A percentile compares a stretch with the other conserved stretches of the same genome.
Evolutionary conservation across 2,888 invertebrate species (phyloP).

Genomic region (Cabera pusaria): DNA sequence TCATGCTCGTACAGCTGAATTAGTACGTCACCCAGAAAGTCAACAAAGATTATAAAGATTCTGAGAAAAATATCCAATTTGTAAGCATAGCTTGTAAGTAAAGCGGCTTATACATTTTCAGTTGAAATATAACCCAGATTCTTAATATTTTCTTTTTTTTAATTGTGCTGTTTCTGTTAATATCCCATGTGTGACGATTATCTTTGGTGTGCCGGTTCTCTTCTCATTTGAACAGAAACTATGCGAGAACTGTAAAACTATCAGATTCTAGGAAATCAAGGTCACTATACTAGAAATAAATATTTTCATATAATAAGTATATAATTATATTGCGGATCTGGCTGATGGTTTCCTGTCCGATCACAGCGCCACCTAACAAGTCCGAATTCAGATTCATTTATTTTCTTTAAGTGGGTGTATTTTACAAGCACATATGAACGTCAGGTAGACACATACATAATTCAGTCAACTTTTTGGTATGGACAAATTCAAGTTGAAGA

Average conservation of each 20-base stretch:
- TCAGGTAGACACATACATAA: too few relatives aligned
- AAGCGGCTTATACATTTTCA: constrained; percentile 50
- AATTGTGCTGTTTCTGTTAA: constrained; percentile 50
- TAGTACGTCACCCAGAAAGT: constrained; percentile 16
- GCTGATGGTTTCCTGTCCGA: too few relatives aligned
- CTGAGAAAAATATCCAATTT: constrained; percentile 39
- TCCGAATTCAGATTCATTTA: too few relatives aligned
- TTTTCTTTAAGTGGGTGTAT: too few relatives aligned
- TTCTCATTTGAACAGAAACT: constrained; percentile 23
- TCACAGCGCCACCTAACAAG: too few relatives aligned
- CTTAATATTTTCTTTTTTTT: constrained; percentile 53
- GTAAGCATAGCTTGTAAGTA: constrained; percentile 33
- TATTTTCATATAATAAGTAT: constrained; percentile 45
- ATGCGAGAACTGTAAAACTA: constrained; percentile 17
- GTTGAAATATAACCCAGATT: constrained; percentile 50
- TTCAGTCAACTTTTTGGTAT: too few relatives aligned
- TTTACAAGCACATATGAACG: too few relatives aligned
- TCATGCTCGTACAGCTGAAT: constrained; percentile 2
- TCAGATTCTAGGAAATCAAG: constrained; percentile 51
- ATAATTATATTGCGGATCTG: too few relatives aligned
- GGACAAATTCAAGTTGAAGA: too few relatives aligned
- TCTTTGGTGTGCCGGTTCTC: constrained; percentile 35
- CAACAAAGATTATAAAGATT: constrained; percentile 37
- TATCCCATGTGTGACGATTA: constrained; percentile 28
- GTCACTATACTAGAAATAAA: constrained; percentile 59